Conservation (phyloP, 2,888 invertebrate species). For the Folsomia manolachei region DNA sequence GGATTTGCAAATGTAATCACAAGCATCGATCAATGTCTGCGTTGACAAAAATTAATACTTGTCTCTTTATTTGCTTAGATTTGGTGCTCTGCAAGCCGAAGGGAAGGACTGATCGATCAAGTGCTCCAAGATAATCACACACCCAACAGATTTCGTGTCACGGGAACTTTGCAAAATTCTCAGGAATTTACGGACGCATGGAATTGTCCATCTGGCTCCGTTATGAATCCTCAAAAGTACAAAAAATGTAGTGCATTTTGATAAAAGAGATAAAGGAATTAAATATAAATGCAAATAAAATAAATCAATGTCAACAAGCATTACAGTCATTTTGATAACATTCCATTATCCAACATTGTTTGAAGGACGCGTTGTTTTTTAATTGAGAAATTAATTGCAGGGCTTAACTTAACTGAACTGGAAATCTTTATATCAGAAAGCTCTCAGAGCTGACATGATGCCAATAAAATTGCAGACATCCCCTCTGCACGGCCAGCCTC, state of each 20-base stretch:
- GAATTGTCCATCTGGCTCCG: conserved; percentile 39
- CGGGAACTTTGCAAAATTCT: conserved; percentile 43
- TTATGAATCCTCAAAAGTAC: conserved; percentile 33
- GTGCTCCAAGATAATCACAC: conserved; percentile 44
- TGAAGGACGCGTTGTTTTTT: no score
- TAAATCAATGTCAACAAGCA: neutral
- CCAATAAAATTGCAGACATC: no score
- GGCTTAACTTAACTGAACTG: no score
- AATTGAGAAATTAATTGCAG: no score
- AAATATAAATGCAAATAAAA: no score
- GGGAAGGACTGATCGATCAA: conserved; percentile 42
- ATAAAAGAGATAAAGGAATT: no score
- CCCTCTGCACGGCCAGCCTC: no score
- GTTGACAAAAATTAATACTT: neutral
- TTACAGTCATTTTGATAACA: no score
- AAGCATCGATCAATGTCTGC: neutral
- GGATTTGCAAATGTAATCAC: conserved; percentile 55
- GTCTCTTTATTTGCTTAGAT: conserved; percentile 27
- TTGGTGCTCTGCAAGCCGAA: conserved; percentile 45
- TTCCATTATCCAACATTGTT: no score
- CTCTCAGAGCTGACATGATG: no score
- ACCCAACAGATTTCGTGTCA: conserved; percentile 42
- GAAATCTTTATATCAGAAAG: no score
- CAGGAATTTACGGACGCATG: conserved; percentile 44
- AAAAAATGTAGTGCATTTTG: conserved; percentile 17